Percentiles rank a stretch among this genome's conserved stretches.
Evolutionary conservation across 2,888 invertebrate species (phyloP).

Genomic region (Pristionchus fissidentatus): DNA sequence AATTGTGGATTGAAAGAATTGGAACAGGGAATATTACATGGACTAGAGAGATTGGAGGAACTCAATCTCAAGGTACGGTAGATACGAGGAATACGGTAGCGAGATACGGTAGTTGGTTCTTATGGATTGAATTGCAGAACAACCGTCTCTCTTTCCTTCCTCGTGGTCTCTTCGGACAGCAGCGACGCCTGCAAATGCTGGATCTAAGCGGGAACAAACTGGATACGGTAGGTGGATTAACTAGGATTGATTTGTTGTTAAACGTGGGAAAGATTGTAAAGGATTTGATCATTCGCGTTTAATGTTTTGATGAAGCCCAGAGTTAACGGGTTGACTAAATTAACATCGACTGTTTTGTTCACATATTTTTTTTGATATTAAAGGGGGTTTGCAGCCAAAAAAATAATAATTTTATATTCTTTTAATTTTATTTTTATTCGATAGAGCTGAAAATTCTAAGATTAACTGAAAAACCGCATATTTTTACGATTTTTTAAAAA

Average conservation of each 20-base stretch:
- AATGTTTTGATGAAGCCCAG: no score
- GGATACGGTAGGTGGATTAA: background rate
- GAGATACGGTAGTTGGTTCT: background rate
- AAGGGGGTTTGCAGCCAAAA: background rate
- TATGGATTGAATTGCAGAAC: conserved; percentile 13
- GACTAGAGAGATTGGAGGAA: background rate
- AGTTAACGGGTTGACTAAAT: background rate
- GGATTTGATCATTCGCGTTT: no score
- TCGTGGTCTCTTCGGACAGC: conserved; percentile 5
- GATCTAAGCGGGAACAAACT: conserved; percentile 19
- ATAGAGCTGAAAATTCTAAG: no score
- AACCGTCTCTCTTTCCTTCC: background rate
- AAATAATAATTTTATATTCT: no score
- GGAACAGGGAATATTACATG: conserved; percentile 31
- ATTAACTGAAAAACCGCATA: no score
- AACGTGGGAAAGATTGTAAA: no score
- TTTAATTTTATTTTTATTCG: no score
- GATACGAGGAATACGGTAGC: background rate
- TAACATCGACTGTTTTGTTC: no score
- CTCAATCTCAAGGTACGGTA: conserved; percentile 7
- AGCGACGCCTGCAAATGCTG: background rate
- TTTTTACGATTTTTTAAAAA: no score
- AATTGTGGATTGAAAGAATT: background rate
- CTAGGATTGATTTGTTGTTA: background rate
- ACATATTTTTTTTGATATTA: no score